Base-by-base conservation (phyloP, 2,113 vertebrate species). In the Brachypodius melanocephalos region DNA sequence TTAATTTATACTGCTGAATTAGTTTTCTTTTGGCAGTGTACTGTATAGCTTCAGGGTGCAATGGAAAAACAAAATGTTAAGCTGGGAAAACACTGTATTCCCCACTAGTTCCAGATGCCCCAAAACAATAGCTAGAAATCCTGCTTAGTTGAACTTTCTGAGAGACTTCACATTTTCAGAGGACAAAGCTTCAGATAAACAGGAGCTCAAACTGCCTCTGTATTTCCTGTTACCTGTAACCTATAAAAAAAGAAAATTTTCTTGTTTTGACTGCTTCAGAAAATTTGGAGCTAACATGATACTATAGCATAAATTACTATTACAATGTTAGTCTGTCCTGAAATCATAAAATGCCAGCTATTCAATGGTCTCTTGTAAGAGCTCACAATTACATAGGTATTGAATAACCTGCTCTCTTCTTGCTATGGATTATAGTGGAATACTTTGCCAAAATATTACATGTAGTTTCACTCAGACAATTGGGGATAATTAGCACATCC, bases 41-140 rank as follows among this genome's bases (percentile, higher is more conserved):
- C 42, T 82, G 16, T 86, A 59, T 95, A 91, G 90, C 90, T 95
- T 96, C 92, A 93, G 96, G 95, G 95, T 94, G 78, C 81, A 93
- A 68, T 95, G 91, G 85, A 94, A 96, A 95, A 97, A 90, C 75
- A 93, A 94, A 96, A 95, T 67, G 79, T 88, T 94, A 86, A 94
- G 78, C 85, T 93, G 82, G 52, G 85, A 95, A 88, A 90, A 89
- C 61, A 45, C 79, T 93, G 59, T 93, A 75, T 94, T 95, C 57
- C 78, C 94, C 93, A 97, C 58, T 83, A 93, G 87, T 96, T 96
- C 96, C 92, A 95, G 91, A 93, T 96, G 91, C 92, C 93, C 81
- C 90, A 92, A 94, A 95, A 93, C 94, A 93, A 94, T 96, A 85
- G 94, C 81, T 65, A 91, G 85, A 95, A 95, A 91, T 93, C 45